phyloP scores from a whole-genome alignment of 2,797 vertebrate genomes.

The Fistularia commersonii region DNA sequence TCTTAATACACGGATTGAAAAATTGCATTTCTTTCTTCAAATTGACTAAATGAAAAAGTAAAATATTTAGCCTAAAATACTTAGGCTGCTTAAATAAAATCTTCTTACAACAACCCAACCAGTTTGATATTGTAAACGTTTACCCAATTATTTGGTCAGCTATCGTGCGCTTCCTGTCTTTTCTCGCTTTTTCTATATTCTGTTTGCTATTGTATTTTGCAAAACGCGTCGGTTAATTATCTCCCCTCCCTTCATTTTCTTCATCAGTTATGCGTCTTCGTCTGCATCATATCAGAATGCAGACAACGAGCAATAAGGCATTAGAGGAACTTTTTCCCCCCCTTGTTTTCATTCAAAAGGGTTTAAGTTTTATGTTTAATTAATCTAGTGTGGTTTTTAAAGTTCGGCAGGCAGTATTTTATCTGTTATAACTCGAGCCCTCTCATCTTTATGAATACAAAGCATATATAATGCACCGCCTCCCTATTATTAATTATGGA shows the following conservation, averaged over 20 bases:
- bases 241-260: constrained; percentile 35
- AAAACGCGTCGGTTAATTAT: constrained; percentile 40
- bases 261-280: constrained; percentile 37
- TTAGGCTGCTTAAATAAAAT: no score
- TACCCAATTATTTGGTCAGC: no score
- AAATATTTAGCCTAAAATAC: no score
- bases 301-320: constrained; percentile 39
- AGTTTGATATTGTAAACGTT: no score
- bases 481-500: constrained; percentile 91
- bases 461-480: constrained; percentile 78
- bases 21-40: no score
- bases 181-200: constrained; percentile 1
- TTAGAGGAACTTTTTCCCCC: constrained; percentile 29
- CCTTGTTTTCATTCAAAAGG: constrained; percentile 60
- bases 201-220: constrained; percentile 38
- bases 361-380: constrained; percentile 74
- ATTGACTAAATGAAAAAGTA: no score
- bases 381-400: constrained; percentile 69
- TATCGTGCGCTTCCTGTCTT: not conserved
- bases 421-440: constrained; percentile 74
- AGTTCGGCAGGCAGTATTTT: constrained; percentile 66
- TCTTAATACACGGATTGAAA: no score
- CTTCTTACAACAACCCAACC: no score
- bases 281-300: constrained; percentile 39
- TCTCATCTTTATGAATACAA: constrained; percentile 79